Conservation (phyloP, 2,888 invertebrate species). For the Pyrgus malvae region DNA sequence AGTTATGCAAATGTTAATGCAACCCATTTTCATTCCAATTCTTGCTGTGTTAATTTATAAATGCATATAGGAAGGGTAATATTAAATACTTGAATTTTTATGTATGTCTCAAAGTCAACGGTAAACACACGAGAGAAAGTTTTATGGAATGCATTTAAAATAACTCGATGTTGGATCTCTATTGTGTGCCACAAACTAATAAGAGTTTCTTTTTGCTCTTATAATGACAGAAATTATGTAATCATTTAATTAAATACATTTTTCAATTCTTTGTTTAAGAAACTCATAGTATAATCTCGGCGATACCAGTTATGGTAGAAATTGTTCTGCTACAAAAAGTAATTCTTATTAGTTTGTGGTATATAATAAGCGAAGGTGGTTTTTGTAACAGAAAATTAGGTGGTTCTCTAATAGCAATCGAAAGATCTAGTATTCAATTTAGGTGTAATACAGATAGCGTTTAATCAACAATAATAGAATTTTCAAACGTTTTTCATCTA, state of each 20-base stretch:
- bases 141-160: conserved; percentile 71
- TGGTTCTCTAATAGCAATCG: conserved; percentile 12
- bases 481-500: no score
- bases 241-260: no score
- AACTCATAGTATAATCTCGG: no score
- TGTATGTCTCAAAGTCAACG: conserved; percentile 33
- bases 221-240: no score
- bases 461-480: no score
- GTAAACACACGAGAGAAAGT: conserved; percentile 35
- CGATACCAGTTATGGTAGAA: no score
- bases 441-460: no score
- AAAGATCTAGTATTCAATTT: neutral
- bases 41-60: conserved; percentile 19
- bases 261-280: no score
- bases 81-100: conserved; percentile 18
- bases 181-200: conserved; percentile 26
- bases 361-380: neutral
- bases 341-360: neutral
- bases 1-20: conserved; percentile 7
- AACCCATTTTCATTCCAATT: conserved; percentile 41
- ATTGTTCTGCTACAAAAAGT: neutral
- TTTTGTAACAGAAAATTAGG: conserved; percentile 14
- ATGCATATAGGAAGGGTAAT: conserved; percentile 18
- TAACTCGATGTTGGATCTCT: conserved; percentile 68
- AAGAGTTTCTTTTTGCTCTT: no score